Conservation (phyloP, 2,113 vertebrate genomes). For the Felis catus region F.catus_Fca126_mat1.0 CM031412.1:40059501-40060000, state of each 20-base stretch:
- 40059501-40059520: conserved; percentile 41
- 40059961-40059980: background rate
- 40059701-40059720: conserved; percentile 69
- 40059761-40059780: conserved; percentile 61
- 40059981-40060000: background rate
- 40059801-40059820: background rate
- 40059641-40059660: background rate
- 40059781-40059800: background rate
- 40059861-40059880: conserved; percentile 5
- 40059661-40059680: conserved; percentile 38
- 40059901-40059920: conserved; percentile 23
- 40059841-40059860: conserved; percentile 1
- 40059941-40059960: background rate
- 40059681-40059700: background rate
- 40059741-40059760: conserved; percentile 44
- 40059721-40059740: conserved; percentile 73
- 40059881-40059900: conserved; percentile 12
- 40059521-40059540: conserved; percentile 63
- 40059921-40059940: background rate
- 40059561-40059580: conserved; percentile 68
- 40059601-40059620: conserved; percentile 48
- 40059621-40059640: conserved; percentile 38
- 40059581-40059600: conserved; percentile 42
- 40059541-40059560: conserved; percentile 52
- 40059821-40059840: conserved; percentile 22